phyloP scores from a whole-genome alignment of 2,797 vertebrate species.

The Momotus momota region DNA sequence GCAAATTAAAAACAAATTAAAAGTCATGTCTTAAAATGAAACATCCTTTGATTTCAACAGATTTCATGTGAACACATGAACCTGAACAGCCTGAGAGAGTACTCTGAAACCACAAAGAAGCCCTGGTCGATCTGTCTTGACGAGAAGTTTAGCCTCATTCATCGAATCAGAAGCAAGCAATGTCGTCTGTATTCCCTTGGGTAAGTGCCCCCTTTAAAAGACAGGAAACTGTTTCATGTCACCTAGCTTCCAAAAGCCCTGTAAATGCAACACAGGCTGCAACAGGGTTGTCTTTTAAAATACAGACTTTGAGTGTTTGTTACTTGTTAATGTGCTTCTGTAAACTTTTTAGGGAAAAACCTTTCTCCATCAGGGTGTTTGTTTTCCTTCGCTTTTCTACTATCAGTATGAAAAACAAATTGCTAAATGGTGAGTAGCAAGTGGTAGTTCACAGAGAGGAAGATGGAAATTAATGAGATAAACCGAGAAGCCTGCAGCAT shows the following conservation, averaged over 20 bases:
- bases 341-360: background rate
- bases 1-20: constrained; percentile 19
- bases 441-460: background rate
- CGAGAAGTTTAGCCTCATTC: constrained; percentile 86
- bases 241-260: background rate
- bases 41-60: constrained; percentile 77
- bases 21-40: background rate
- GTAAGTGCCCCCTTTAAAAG: constrained; percentile 75
- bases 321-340: background rate
- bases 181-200: constrained; percentile 95
- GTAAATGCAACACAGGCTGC: background rate
- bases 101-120: constrained; percentile 54
- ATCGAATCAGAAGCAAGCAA: constrained; percentile 84
- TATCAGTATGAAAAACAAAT: background rate
- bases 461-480: background rate
- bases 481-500: background rate
- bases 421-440: background rate
- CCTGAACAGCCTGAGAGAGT: constrained; percentile 43
- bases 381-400: background rate
- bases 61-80: constrained; percentile 81
- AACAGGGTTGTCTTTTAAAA: background rate
- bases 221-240: background rate
- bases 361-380: background rate
- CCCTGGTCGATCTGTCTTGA: constrained; percentile 92
- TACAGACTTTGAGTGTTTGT: background rate